Evolutionary conservation across 2,797 vertebrate species (phyloP).

Genomic region (Peromyscus attwateri): DNA sequence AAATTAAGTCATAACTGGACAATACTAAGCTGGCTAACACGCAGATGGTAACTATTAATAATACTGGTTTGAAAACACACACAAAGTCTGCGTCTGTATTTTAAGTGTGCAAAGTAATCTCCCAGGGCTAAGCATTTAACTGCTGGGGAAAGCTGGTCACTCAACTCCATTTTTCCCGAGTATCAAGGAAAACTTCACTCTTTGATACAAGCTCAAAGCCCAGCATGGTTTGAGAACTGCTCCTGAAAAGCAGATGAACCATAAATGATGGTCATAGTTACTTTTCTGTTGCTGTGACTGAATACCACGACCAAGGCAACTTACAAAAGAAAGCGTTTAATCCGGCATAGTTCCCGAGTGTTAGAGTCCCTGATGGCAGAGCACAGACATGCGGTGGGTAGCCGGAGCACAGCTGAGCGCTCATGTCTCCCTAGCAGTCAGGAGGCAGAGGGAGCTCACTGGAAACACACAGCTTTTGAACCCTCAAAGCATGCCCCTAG

Average conservation of each 20-base stretch:
- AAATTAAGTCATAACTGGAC: constrained; percentile 31
- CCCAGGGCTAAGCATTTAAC: neutral
- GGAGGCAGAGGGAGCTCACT: neutral
- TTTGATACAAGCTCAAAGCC: neutral
- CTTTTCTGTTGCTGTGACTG: neutral
- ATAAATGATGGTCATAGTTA: neutral
- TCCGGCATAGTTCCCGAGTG: neutral
- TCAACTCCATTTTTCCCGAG: neutral
- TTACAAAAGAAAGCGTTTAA: neutral
- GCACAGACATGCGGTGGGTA: neutral
- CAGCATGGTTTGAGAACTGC: neutral
- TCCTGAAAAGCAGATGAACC: constrained; percentile 2
- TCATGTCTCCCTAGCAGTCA: neutral
- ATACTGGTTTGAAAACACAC: constrained; percentile 34
- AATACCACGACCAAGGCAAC: neutral
- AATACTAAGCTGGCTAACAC: neutral
- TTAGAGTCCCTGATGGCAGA: neutral
- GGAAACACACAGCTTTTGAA: neutral
- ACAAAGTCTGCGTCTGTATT: neutral
- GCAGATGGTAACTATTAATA: neutral
- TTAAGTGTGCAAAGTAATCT: neutral
- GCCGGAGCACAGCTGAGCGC: neutral
- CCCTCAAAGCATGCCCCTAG: neutral
- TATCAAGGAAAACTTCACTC: neutral
- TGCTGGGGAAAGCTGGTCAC: neutral